These are phyloP conservation scores for Lycocorax pyrrhopterus DNA, from an alignment of 2,113 vertebrate genomes.

Conservation along the genomic window DNA sequence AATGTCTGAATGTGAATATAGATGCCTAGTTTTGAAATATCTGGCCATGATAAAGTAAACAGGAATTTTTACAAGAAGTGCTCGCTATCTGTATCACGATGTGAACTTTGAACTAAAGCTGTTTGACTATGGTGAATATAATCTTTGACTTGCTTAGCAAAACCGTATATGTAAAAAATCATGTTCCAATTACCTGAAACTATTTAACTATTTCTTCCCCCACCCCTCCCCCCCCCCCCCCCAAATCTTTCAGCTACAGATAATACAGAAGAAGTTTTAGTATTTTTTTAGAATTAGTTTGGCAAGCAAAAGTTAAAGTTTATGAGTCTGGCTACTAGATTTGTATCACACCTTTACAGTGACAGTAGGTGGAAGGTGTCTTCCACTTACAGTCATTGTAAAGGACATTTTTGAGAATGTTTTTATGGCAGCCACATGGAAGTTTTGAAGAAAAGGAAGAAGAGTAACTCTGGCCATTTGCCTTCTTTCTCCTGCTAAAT, in stretches of 20 bases:
- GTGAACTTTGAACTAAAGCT: background rate
- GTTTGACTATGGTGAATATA: background rate
- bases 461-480: background rate
- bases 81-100: background rate
- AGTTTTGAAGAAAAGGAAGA: background rate
- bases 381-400: background rate
- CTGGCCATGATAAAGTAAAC: background rate
- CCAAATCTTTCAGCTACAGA: background rate
- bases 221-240: accelerated
- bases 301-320: background rate
- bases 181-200: background rate
- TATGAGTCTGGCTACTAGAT: background rate
- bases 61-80: background rate
- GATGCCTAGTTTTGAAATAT: background rate
- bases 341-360: background rate
- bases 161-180: background rate
- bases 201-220: background rate
- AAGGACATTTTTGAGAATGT: background rate
- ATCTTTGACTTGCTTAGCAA: background rate
- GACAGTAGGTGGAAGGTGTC: background rate
- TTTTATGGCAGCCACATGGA: background rate
- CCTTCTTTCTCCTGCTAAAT: background rate
- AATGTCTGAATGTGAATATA: background rate
- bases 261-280: background rate
- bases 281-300: background rate